These are phyloP conservation scores for Drosophila fulvimacula DNA, from an alignment of 2,888 invertebrate species.

Conservation along the genomic window DNA sequence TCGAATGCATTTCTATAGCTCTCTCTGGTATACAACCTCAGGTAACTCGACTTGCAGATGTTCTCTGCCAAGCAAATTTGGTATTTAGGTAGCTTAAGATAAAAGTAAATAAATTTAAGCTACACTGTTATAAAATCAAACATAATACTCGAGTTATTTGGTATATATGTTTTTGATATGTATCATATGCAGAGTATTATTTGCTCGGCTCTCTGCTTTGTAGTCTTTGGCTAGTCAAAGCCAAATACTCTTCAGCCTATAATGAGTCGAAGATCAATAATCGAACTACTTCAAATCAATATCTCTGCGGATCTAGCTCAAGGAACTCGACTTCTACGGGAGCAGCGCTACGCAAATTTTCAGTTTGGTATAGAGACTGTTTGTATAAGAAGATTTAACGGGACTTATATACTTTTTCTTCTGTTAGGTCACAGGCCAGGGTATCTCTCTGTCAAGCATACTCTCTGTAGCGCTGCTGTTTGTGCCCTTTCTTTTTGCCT, in stretches of 20 bases:
- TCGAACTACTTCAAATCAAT: neutral
- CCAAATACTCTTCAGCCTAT: too few species aligned
- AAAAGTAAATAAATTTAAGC: neutral
- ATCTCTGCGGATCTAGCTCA: neutral
- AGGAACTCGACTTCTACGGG: neutral
- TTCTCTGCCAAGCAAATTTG: neutral
- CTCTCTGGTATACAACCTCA: neutral
- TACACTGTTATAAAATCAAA: too few species aligned
- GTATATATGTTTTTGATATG: too few species aligned
- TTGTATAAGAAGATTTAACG: neutral
- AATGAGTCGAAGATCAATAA: neutral
- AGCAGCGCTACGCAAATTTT: neutral
- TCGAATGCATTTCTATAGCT: neutral
- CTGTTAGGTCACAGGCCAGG: neutral
- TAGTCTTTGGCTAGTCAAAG: neutral
- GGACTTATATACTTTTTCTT: too few species aligned
- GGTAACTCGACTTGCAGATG: neutral
- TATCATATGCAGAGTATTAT: too few species aligned
- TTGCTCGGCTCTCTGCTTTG: neutral
- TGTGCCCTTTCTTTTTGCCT: neutral
- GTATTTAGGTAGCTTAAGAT: neutral
- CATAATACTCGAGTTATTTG: neutral
- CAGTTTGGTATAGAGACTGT: neutral
- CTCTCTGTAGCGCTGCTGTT: neutral
- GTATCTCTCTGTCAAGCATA: constrained; percentile 10